phyloP scores from a whole-genome alignment of 2,888 invertebrate species.

The Nomada ferruginata region DNA sequence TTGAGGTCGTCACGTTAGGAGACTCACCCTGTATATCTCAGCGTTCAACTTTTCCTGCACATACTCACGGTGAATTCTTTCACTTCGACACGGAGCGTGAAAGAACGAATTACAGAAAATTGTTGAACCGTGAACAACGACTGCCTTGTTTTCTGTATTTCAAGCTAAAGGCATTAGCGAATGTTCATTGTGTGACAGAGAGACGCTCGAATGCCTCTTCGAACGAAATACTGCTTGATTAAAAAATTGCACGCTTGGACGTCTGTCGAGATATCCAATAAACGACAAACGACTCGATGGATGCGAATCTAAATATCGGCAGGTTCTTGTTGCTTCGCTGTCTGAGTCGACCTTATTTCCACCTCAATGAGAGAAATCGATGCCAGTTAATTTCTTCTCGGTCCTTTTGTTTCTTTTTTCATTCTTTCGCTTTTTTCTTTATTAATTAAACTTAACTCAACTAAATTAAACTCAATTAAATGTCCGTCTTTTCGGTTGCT shows the following conservation, averaged over 20 bases:
- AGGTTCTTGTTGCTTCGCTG: slow-evolving; percentile 35
- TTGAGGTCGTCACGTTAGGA: too few species aligned
- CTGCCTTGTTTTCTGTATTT: slow-evolving; percentile 10
- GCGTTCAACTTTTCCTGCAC: neutral
- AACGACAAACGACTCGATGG: slow-evolving; percentile 40
- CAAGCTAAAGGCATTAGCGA: slow-evolving; percentile 26
- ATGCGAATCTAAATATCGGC: slow-evolving; percentile 47
- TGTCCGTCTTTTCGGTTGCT: neutral
- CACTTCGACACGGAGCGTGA: neutral
- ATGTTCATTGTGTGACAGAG: slow-evolving; percentile 19
- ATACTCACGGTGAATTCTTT: slow-evolving; percentile 10
- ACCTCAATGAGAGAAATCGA: slow-evolving; percentile 45
- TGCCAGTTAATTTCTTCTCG: slow-evolving; percentile 32
- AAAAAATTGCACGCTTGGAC: slow-evolving; percentile 33
- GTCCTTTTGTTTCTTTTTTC: neutral
- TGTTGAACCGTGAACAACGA: slow-evolving; percentile 27
- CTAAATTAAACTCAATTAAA: too few species aligned
- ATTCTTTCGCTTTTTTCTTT: slow-evolving; percentile 4
- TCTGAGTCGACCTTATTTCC: slow-evolving; percentile 51
- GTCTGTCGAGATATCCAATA: slow-evolving; percentile 42
- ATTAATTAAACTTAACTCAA: too few species aligned
- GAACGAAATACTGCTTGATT: slow-evolving; percentile 30
- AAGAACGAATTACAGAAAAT: slow-evolving; percentile 42
- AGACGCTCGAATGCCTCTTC: slow-evolving; percentile 21
- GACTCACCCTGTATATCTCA: too few species aligned